Conservation (phyloP, 23 tunicate species). For the Aplidium turbinatum region DNA sequence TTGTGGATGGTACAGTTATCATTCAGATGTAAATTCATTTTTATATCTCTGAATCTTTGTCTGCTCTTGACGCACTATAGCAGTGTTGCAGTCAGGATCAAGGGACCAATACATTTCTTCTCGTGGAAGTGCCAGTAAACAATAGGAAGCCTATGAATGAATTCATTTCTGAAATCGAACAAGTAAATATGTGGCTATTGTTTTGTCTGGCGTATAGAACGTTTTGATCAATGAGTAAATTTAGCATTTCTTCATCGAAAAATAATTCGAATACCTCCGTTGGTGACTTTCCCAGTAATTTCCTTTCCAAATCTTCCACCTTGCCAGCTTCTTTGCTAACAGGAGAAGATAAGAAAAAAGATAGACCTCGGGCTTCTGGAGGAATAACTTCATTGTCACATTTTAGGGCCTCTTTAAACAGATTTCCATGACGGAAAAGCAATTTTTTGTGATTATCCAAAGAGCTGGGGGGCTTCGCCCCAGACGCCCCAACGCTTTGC, state of each 20-base stretch:
- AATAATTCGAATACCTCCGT: slow-evolving; percentile 4
- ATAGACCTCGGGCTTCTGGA: no score
- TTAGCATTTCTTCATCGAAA: slow-evolving; percentile 23
- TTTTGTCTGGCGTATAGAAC: slow-evolving; percentile 24
- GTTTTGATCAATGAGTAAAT: slow-evolving; percentile 13
- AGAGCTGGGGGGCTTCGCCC: no score
- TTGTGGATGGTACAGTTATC: slow-evolving; percentile 15
- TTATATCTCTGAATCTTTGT: slow-evolving; percentile 12
- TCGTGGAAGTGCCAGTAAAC: slow-evolving; percentile 23
- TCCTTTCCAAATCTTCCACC: slow-evolving; percentile 20
- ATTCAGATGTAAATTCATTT: slow-evolving; percentile 18
- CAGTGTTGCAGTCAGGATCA: slow-evolving; percentile 18
- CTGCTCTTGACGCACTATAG: slow-evolving; percentile 26
- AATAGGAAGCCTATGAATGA: slow-evolving; percentile 21
- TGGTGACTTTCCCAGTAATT: slow-evolving; percentile 19
- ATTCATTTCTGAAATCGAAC: slow-evolving; percentile 15
- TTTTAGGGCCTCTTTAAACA: no score
- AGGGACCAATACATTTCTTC: slow-evolving; percentile 18
- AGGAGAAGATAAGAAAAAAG: slow-evolving; percentile 21
- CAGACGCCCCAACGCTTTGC: no score
- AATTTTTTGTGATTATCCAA: no score
- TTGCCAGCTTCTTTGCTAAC: slow-evolving; percentile 8
- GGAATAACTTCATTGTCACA: no score
- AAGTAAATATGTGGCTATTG: slow-evolving; percentile 7
- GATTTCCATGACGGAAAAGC: no score